These are phyloP conservation scores for Thaumatotibia leucotreta DNA, from an alignment of 1,140 invertebrate genomes.

Conservation along the genomic window DNA sequence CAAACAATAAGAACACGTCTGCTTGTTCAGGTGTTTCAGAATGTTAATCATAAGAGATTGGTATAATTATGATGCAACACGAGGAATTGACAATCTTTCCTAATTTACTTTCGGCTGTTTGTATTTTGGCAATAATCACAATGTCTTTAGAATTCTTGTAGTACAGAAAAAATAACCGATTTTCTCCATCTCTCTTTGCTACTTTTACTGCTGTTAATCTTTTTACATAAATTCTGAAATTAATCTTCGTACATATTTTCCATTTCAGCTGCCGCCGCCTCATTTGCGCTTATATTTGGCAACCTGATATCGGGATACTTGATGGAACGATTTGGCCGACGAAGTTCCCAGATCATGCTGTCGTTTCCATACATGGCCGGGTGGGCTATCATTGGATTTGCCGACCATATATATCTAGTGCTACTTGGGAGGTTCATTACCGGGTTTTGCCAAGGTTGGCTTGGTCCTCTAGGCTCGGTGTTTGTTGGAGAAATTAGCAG, in stretches of 20 bases:
- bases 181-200: no score
- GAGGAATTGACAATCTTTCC: no score
- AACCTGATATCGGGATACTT: slow-evolving; percentile 78
- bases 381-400: slow-evolving; percentile 80
- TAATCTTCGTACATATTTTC: slow-evolving; percentile 15
- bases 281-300: slow-evolving; percentile 77
- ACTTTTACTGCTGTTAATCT: no score
- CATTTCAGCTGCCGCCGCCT: slow-evolving; percentile 77
- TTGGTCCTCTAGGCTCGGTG: slow-evolving; percentile 74
- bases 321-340: slow-evolving; percentile 83
- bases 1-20: no score
- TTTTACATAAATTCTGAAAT: no score
- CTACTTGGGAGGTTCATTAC: slow-evolving; percentile 82
- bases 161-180: no score
- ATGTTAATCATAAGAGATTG: no score
- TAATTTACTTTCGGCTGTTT: no score
- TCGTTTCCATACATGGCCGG: slow-evolving; percentile 79
- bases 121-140: no score
- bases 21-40: no score
- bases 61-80: no score
- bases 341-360: slow-evolving; percentile 77
- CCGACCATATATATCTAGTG: slow-evolving; percentile 72
- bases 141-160: no score
- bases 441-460: slow-evolving; percentile 78
- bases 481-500: slow-evolving; percentile 78